phyloP scores from a whole-genome alignment of 2,888 invertebrate species.

The Ennomos quercinarius region DNA sequence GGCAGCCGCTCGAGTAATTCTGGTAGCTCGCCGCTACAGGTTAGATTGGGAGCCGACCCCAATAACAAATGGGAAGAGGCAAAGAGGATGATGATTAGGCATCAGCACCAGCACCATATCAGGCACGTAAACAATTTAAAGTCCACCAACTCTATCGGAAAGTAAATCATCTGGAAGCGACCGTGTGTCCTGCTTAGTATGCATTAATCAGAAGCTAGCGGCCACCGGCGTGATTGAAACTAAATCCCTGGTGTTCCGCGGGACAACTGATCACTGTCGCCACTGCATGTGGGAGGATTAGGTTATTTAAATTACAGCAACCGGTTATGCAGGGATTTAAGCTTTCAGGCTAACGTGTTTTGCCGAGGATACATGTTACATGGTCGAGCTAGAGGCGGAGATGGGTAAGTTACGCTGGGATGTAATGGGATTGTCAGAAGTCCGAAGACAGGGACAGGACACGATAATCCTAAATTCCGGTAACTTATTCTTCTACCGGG shows the following conservation, averaged over 20 bases:
- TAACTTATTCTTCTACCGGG: too few species aligned
- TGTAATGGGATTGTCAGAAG: too few species aligned
- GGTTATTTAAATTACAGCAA: slow-evolving; percentile 70
- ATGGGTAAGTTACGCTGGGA: too few species aligned
- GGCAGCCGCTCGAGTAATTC: too few species aligned
- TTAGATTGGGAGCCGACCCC: too few species aligned
- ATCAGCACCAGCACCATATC: too few species aligned
- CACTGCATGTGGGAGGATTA: slow-evolving; percentile 64
- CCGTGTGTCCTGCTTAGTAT: slow-evolving; percentile 77
- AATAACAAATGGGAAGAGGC: too few species aligned
- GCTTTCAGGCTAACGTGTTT: slow-evolving; percentile 29
- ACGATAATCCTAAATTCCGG: too few species aligned
- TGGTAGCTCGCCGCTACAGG: too few species aligned
- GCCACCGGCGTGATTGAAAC: slow-evolving; percentile 78
- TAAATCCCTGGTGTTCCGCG: slow-evolving; percentile 73
- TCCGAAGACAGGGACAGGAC: too few species aligned
- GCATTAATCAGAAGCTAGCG: slow-evolving; percentile 78
- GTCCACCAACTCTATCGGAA: slow-evolving; percentile 38
- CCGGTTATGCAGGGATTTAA: slow-evolving; percentile 46
- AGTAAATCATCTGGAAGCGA: slow-evolving; percentile 56
- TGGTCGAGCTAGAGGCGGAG: too few species aligned
- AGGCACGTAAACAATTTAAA: slow-evolving; percentile 10
- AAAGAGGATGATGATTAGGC: too few species aligned
- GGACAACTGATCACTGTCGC: slow-evolving; percentile 73
- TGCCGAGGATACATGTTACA: neutral